Evolutionary conservation across 2,888 invertebrate genomes (phyloP).

Genomic region (Ctena decussata): DNA sequence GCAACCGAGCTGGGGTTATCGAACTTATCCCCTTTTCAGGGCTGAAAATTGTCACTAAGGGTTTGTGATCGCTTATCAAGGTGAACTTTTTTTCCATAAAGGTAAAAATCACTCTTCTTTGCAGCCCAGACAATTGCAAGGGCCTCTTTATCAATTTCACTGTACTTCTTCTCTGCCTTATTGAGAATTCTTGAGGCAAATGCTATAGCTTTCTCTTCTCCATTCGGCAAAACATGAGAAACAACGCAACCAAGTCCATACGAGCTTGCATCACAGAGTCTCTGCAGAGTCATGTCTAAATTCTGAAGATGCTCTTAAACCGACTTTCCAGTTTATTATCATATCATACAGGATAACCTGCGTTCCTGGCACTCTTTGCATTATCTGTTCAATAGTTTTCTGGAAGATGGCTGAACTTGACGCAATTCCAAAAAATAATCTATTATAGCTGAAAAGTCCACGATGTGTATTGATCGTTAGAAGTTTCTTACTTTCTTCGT

Average conservation of each 20-base stretch:
- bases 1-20: constrained; percentile 43
- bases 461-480: constrained; percentile 67
- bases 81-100: constrained; percentile 86
- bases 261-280: constrained; percentile 86
- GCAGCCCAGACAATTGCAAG: constrained; percentile 85
- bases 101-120: constrained; percentile 85
- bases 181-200: constrained; percentile 86
- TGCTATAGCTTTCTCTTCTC: too few relatives aligned
- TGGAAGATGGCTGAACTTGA: constrained; percentile 65
- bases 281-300: too few relatives aligned
- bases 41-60: constrained; percentile 59
- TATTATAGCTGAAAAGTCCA: constrained; percentile 68
- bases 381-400: too few relatives aligned
- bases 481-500: constrained; percentile 48
- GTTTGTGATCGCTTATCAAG: constrained; percentile 61
- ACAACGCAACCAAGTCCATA: constrained; percentile 82
- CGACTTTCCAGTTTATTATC: too few relatives aligned
- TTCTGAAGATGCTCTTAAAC: too few relatives aligned
- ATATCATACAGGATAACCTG: too few relatives aligned
- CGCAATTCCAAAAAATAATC: constrained; percentile 68
- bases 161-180: constrained; percentile 84
- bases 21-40: constrained; percentile 60
- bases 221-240: constrained; percentile 45
- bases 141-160: constrained; percentile 86
- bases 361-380: too few relatives aligned